Conservation (phyloP, 2,888 invertebrate genomes). For the Anaspis maculata region DNA sequence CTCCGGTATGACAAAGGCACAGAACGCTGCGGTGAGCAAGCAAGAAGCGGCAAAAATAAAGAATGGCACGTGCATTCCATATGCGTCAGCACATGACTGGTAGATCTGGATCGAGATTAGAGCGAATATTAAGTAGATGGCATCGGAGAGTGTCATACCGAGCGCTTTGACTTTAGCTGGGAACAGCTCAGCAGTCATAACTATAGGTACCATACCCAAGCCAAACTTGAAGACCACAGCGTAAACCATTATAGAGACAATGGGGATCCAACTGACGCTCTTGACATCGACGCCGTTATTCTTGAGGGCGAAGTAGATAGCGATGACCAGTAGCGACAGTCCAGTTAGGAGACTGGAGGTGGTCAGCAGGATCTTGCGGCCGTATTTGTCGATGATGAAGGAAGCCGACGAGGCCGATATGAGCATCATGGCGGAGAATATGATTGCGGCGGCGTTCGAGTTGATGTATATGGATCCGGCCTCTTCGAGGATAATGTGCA, state of each 20-base stretch:
- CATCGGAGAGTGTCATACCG: slow-evolving; percentile 38
- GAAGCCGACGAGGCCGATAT: slow-evolving; percentile 29
- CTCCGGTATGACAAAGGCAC: slow-evolving; percentile 35
- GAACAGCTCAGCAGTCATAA: slow-evolving; percentile 38
- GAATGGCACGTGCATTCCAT: slow-evolving; percentile 34
- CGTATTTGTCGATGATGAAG: slow-evolving; percentile 33
- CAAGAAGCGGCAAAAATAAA: slow-evolving; percentile 33
- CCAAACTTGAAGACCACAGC: slow-evolving; percentile 36
- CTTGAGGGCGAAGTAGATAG: slow-evolving; percentile 34
- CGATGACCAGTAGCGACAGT: slow-evolving; percentile 29
- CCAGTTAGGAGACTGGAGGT: slow-evolving; percentile 33
- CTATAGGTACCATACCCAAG: slow-evolving; percentile 37
- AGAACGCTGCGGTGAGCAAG: slow-evolving; percentile 32
- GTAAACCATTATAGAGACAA: slow-evolving; percentile 35
- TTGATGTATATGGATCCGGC: slow-evolving; percentile 33
- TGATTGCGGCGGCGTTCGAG: slow-evolving; percentile 31
- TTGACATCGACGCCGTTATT: slow-evolving; percentile 24
- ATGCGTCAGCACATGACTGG: slow-evolving; percentile 24
- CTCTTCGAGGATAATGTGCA: slow-evolving; percentile 35
- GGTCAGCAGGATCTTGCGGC: slow-evolving; percentile 32
- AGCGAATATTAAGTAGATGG: slow-evolving; percentile 33
- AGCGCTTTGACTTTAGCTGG: slow-evolving; percentile 38
- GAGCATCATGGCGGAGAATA: slow-evolving; percentile 36
- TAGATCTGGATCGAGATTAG: slow-evolving; percentile 32
- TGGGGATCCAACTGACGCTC: slow-evolving; percentile 28